A percentile compares a stretch with the other conserved stretches of the same genome.
Evolutionary conservation across 1,140 invertebrate genomes (phyloP).

Genomic region (Grapholita molesta): DNA sequence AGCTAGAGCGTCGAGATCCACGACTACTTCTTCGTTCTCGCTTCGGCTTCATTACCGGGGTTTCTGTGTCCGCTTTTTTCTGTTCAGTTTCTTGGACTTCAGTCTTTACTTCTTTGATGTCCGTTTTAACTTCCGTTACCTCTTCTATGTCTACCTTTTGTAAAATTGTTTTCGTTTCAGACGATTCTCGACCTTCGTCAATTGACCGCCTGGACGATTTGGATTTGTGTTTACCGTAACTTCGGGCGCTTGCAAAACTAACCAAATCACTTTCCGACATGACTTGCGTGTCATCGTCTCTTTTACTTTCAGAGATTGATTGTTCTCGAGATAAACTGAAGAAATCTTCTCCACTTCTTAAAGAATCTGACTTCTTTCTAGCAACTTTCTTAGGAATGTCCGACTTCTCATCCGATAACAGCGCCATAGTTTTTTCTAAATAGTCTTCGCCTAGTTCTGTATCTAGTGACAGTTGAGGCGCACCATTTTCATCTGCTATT

Average conservation of each 20-base stretch:
- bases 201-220: slow-evolving; percentile 50
- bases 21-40: slow-evolving; percentile 51
- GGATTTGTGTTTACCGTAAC: slow-evolving; percentile 71
- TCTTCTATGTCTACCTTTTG: slow-evolving; percentile 53
- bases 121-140: background rate
- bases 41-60: slow-evolving; percentile 52
- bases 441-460: slow-evolving; percentile 59
- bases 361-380: slow-evolving; percentile 78
- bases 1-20: slow-evolving; percentile 72
- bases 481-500: slow-evolving; percentile 82
- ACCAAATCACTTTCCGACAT: slow-evolving; percentile 78
- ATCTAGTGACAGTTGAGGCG: slow-evolving; percentile 64
- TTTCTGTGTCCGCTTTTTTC: slow-evolving; percentile 43
- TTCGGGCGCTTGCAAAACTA: slow-evolving; percentile 81
- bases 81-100: slow-evolving; percentile 8
- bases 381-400: slow-evolving; percentile 64
- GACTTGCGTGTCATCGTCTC: slow-evolving; percentile 67
- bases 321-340: slow-evolving; percentile 78
- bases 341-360: slow-evolving; percentile 78
- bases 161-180: slow-evolving; percentile 52
- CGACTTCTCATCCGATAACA: slow-evolving; percentile 56
- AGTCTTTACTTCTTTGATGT: background rate
- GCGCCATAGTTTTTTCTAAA: slow-evolving; percentile 62
- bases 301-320: slow-evolving; percentile 65
- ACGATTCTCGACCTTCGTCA: slow-evolving; percentile 49